These are phyloP conservation scores for Cynodonichthys magdalenae DNA, from an alignment of 2,797 vertebrate genomes.

Conservation along the genomic window DNA sequence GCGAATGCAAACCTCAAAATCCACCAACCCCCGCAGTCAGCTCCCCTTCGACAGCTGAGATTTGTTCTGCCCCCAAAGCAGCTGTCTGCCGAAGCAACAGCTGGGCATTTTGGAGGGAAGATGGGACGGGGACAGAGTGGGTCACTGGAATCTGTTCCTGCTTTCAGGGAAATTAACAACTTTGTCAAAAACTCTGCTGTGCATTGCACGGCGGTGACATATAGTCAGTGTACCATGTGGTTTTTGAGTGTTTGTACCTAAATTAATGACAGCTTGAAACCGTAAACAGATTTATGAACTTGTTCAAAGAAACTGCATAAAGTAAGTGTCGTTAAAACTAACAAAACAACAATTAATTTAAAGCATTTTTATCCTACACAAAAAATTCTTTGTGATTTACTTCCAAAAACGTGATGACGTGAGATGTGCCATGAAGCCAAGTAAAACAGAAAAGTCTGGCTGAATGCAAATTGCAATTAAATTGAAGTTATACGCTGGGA, in stretches of 20 bases:
- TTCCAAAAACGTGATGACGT: no score
- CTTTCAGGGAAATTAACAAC: slow-evolving; percentile 68
- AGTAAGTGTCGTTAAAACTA: slow-evolving; percentile 15
- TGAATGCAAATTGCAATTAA: neutral
- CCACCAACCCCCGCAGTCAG: slow-evolving; percentile 44
- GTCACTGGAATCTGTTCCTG: slow-evolving; percentile 48
- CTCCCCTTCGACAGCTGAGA: slow-evolving; percentile 76
- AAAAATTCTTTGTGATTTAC: slow-evolving; percentile 8
- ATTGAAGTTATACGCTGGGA: slow-evolving; percentile 20
- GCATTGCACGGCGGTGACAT: slow-evolving; percentile 17
- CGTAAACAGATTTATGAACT: slow-evolving; percentile 1
- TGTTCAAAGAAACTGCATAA: slow-evolving; percentile 27
- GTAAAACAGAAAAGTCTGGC: slow-evolving; percentile 22
- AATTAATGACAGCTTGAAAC: neutral
- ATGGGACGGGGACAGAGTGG: slow-evolving; percentile 37
- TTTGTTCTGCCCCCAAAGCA: slow-evolving; percentile 73
- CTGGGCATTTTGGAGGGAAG: slow-evolving; percentile 82
- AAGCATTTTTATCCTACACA: neutral
- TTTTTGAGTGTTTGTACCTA: slow-evolving; percentile 21
- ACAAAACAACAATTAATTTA: slow-evolving; percentile 21
- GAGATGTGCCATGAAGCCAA: slow-evolving; percentile 28
- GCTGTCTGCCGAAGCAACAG: slow-evolving; percentile 77
- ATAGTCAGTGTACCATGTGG: slow-evolving; percentile 22
- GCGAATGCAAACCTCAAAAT: slow-evolving; percentile 46
- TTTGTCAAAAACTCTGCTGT: slow-evolving; percentile 57